phyloP scores from a whole-genome alignment of 35 echinoderm and acorn worm genomes.

The Apostichopus parvimensis region DNA sequence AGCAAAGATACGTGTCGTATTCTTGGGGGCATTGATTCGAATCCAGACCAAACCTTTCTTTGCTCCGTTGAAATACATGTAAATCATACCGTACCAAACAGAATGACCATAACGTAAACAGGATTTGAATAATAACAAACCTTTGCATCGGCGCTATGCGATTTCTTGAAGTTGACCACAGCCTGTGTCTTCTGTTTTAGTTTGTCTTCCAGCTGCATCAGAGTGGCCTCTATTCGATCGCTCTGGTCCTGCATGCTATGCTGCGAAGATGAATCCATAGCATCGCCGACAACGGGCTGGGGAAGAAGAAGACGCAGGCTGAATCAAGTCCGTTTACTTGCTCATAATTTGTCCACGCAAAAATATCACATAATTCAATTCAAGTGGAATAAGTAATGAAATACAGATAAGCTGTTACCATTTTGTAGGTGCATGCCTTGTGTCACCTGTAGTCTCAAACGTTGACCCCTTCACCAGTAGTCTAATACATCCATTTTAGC shows the following conservation, averaged over 20 bases:
- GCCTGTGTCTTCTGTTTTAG: constrained; percentile 88
- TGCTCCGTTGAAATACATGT: neutral
- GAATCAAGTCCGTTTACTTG: no score
- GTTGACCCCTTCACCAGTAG: no score
- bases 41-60: neutral
- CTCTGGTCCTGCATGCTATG: constrained; percentile 80
- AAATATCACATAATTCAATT: no score
- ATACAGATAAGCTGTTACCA: no score
- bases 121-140: constrained; percentile 32
- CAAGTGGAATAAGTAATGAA: neutral
- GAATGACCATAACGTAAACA: neutral
- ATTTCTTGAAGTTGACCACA: constrained; percentile 76
- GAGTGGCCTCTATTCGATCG: constrained; percentile 63
- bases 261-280: constrained; percentile 16
- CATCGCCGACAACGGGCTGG: constrained; percentile 15
- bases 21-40: neutral
- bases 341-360: no score
- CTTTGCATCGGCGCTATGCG: constrained; percentile 86
- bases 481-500: no score
- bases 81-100: no score
- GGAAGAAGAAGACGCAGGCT: neutral
- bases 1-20: no score
- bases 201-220: constrained; percentile 83
- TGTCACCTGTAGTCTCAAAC: no score
- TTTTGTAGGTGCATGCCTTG: no score